Percentiles rank a stretch among this genome's conserved stretches.
These are phyloP conservation scores for Myotis davidii DNA, from an alignment of 2,113 vertebrate genomes.

Conservation along the genomic window DNA sequence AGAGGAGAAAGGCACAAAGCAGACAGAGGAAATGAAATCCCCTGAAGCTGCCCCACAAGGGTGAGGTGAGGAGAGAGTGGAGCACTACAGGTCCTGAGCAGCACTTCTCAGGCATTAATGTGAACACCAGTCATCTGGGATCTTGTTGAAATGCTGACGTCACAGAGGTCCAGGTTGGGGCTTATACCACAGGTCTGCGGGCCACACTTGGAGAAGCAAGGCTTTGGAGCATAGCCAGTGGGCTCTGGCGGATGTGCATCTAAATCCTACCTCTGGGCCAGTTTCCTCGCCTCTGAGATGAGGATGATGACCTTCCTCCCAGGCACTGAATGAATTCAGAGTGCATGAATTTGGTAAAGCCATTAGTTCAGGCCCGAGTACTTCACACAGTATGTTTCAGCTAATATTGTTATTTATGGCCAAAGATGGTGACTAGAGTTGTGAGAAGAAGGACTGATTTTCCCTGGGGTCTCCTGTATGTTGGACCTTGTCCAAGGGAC, in stretches of 20 bases:
- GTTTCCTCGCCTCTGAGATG: not conserved
- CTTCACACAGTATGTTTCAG: not conserved
- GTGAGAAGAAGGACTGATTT: not conserved
- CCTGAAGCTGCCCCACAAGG: not conserved
- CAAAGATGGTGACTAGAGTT: not conserved
- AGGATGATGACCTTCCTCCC: not conserved
- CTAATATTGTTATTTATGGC: not conserved
- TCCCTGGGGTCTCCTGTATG: not conserved
- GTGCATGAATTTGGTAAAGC: not conserved
- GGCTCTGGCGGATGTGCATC: fast-evolving
- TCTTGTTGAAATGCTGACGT: too few relatives aligned
- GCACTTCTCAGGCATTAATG: not conserved
- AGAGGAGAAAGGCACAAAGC: not conserved
- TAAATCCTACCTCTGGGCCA: not conserved
- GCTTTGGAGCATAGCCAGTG: fast-evolving
- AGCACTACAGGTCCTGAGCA: not conserved
- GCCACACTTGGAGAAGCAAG: not conserved
- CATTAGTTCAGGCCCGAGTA: not conserved
- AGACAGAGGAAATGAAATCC: not conserved
- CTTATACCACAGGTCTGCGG: not conserved
- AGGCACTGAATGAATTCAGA: not conserved
- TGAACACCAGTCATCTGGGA: too few relatives aligned
- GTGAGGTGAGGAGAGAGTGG: not conserved
- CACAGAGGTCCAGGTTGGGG: not conserved
- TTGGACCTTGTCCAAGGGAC: not conserved